phyloP scores from a whole-genome alignment of 2,113 vertebrate genomes.

The Microcebus griseorufus region DNA sequence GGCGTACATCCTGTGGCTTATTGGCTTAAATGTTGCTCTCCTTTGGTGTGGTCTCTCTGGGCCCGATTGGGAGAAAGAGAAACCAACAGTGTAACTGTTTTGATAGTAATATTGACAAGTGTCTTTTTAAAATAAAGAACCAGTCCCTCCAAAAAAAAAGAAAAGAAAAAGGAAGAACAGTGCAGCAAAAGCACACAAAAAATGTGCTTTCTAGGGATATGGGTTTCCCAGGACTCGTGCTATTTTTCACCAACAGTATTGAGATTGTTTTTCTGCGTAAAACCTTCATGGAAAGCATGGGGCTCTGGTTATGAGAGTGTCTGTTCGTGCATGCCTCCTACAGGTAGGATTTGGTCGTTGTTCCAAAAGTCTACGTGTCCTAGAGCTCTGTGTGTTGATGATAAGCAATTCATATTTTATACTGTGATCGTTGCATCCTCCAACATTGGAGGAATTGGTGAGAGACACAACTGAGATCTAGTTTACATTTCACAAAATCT shows the following conservation, averaged over 20 bases:
- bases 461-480: neutral
- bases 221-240: neutral
- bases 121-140: slow-evolving; percentile 80
- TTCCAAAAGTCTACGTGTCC: neutral
- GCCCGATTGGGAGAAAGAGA: slow-evolving; percentile 48
- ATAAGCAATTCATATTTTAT: neutral
- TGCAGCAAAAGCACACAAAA: slow-evolving; percentile 59
- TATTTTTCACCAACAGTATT: neutral
- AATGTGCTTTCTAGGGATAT: neutral
- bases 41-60: slow-evolving; percentile 50
- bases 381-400: neutral
- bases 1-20: neutral
- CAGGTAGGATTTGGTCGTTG: neutral
- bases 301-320: neutral
- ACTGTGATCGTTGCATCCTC: fast-evolving
- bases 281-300: neutral
- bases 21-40: slow-evolving; percentile 39
- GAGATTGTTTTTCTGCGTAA: neutral
- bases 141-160: slow-evolving; percentile 43
- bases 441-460: fast-evolving
- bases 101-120: slow-evolving; percentile 76
- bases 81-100: slow-evolving; percentile 66
- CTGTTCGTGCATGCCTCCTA: neutral
- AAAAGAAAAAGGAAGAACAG: slow-evolving; percentile 81
- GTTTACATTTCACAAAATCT: neutral